Evolutionary conservation across 1,140 invertebrate species (phyloP), one percentile per base, ranked within the genome.

Genomic region (Saccostrea echinata): DNA sequence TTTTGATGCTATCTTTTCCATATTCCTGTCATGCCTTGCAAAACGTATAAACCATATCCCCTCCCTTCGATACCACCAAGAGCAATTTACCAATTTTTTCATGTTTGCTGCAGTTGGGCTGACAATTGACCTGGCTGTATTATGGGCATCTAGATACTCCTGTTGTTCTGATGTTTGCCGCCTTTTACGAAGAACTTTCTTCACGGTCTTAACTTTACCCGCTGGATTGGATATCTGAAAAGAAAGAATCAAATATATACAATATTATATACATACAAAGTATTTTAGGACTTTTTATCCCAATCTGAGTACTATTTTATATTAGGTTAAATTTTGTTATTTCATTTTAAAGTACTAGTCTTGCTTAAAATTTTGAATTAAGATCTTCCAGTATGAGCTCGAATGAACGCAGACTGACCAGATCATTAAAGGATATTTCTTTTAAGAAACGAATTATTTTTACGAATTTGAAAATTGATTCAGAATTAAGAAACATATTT

Each of bases 201-300:
- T 76, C 24, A 16, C 24, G 27, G 4, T 9, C 30, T 30, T 30
- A 33, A 76, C 30, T 76, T 76, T 76, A 1, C 68, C 68, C 30
- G 33, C 12, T 30, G 68, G 68, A 76, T 76, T 76, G 68, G 68
- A 76, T 33, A 76, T 76, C 68, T 76, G 27, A 76, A 30, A 76
- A 33, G 24, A 76, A 18, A 76, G 24, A 12, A 30, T 18, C 1
- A 16, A 16, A 57, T 57, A 3, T 18, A 13, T 11, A 18, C 13
- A 13, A 57, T 13, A 13, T 16, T 57, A 57, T 43, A 13, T 57
- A 57, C 55, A 57, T 21, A 12, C 13, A 57, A 52, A 0, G 55
- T 61, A 43, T 9, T 43, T 4, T 43, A 43, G 6, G 43, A 2
- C 43, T 43, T 43, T 43, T 43, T 43, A 43, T 9, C 4, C 43